Percentiles rank a stretch among this genome's conserved stretches.
Evolutionary conservation across 2,888 invertebrate species (phyloP).

Genomic region (Cetonia aurata): DNA sequence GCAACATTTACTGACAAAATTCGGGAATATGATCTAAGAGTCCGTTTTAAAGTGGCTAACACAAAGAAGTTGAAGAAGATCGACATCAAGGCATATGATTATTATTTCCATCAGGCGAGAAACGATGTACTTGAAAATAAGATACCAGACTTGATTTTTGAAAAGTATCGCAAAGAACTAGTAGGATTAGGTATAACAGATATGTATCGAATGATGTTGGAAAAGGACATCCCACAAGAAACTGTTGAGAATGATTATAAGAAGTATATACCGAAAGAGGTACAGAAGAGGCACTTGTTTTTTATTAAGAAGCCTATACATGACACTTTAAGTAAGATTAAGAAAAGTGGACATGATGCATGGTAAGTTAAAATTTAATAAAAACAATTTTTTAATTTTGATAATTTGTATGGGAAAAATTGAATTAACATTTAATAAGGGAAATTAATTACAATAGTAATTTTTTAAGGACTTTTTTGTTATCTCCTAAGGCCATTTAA

Average conservation of each 20-base stretch:
- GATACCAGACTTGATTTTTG: conserved; percentile 84
- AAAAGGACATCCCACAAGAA: conserved; percentile 76
- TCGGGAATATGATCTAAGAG: conserved; percentile 79
- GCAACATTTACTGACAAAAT: conserved; percentile 68
- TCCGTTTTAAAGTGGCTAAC: conserved; percentile 82
- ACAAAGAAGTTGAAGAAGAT: conserved; percentile 74
- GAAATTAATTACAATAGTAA: neutral
- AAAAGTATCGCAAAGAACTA: conserved; percentile 81
- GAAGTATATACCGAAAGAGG: conserved; percentile 85
- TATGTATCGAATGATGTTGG: conserved; percentile 87
- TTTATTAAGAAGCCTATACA: conserved; percentile 84
- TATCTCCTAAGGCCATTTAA: too few relatives aligned
- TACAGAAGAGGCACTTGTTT: conserved; percentile 79
- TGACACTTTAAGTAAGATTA: conserved; percentile 72
- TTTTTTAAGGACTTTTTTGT: too few relatives aligned
- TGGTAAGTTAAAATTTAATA: conserved; percentile 66
- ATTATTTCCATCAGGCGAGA: conserved; percentile 87
- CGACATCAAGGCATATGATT: conserved; percentile 84
- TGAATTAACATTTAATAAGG: neutral
- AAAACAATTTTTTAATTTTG: conserved; percentile 9
- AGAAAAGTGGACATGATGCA: conserved; percentile 73
- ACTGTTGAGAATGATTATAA: conserved; percentile 83
- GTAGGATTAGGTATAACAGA: conserved; percentile 89
- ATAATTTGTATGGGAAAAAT: neutral
- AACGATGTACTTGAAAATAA: conserved; percentile 84